phyloP scores from a whole-genome alignment of 2,113 vertebrate genomes.

The Protobothrops flavoviridis region DNA sequence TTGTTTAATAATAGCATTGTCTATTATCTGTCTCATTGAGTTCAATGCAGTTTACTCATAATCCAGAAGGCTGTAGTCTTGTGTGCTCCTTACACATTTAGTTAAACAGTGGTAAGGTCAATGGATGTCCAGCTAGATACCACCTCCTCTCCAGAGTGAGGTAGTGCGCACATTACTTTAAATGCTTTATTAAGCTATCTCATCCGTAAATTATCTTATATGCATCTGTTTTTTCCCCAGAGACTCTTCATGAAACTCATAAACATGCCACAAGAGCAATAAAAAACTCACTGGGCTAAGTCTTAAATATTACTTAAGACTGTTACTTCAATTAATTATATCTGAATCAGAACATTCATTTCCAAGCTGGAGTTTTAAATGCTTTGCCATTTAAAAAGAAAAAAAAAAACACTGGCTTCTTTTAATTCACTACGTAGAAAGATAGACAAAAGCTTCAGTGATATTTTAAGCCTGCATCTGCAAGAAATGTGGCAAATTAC shows the following conservation, averaged over 20 bases:
- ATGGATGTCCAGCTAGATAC: neutral
- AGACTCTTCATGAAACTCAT: neutral
- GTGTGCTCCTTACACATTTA: neutral
- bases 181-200: neutral
- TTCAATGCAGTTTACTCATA: neutral
- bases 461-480: conserved; percentile 4
- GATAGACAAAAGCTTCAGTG: neutral
- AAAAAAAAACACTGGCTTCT: neutral
- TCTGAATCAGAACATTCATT: neutral
- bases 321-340: conserved; percentile 5
- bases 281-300: neutral
- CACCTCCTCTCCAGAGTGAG: neutral
- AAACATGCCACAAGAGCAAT: neutral
- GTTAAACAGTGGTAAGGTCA: neutral
- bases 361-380: neutral
- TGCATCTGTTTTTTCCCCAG: neutral
- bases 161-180: neutral
- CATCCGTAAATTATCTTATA: neutral
- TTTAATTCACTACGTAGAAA: conserved; percentile 4
- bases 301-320: neutral
- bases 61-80: neutral
- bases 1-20: neutral
- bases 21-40: neutral
- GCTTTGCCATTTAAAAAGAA: neutral
- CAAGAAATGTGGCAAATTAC: neutral